Evolutionary conservation across 1,140 invertebrate species (phyloP), one percentile per base, ranked within the genome.

Genomic region (Hypothenemus hampei): DNA sequence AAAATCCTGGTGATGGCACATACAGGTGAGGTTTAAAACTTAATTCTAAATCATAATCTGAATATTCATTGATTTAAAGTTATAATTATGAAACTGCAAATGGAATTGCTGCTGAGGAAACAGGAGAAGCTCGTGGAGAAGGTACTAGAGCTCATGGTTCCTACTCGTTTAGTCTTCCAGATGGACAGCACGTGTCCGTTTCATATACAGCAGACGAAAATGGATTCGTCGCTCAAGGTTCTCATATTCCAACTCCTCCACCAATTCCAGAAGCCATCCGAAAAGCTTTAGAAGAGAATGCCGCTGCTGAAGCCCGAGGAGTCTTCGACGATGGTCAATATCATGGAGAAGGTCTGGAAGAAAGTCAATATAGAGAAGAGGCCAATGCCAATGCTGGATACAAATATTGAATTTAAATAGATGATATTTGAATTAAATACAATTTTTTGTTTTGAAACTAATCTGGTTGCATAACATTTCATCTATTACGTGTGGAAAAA

Each of bases 181-280:
- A 69, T 35, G 69, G 69, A 15, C 44, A 66, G 61, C 52, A 60
- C 16, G 60, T 68, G 35, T 58, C 52, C 7, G 44, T 72, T n/a
- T 60, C 53, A 8, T 75, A 74, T 65, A 77, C 74, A 15, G 83
- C 83, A 26, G 82, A 85, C 61, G 81, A 84, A 62, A 82, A 82
- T 58, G 83, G 82, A n/a, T 85, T 82, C 69, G 65, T 76, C 31
- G 73, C 82, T 19, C 59, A 69, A n/a, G 79, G 79, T 19, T 77
- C 71, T 35, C 77, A 80, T 57, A 70, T 80, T 24, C 74, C 75
- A 7, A 69, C 75, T 3, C 72, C 80, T 10, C 78, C 77, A 1
- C 79, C 79, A 57, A 70, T 81, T 35, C 80, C 81, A 5, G 71
- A 70, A 23, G 72, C 68, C 3, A 81, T 81, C 63, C 51, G 75